Evolutionary conservation across 2,888 invertebrate genomes (phyloP), one percentile per base, ranked within the genome.

Genomic region (Drosophila barbarae): DNA sequence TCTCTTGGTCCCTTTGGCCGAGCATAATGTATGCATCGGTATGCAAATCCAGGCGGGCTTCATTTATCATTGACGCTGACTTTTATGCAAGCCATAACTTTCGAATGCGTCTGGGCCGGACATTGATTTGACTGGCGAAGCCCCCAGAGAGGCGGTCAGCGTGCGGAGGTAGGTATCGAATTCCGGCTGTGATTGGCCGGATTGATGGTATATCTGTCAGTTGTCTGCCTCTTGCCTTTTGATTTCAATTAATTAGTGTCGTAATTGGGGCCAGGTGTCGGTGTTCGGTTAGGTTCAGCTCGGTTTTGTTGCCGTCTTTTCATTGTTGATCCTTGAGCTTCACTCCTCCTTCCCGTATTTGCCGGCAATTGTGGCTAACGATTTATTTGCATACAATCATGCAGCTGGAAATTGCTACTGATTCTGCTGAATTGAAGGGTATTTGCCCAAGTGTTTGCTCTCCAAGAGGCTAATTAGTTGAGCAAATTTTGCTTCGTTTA

Each of bases 311-410:
- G 34, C 46, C 38, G 36, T 36, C 26, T 55, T 28, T 34, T 39
- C 36, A 32, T 50, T 50, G 54, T 51, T 42, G 32, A 44, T 44
- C 32, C 61, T 23, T 51, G 18, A 32, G 36, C 30, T 50, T n/a
- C 28, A 41, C 23, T 10, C 1, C 4, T 21, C n/a, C 44, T 18
- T 23, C 10, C 42, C 23, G 26, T 59, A 36, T 64, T 42, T 56
- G 52, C 57, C 32, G 51, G 55, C 56, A 57, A 59, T 69, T 64
- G 44, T n/a, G 54, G 61, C 46, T 59, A 77, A 58, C 55, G 47
- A 59, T 65, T 67, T 85, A 73, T 80, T 80, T 83, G 69, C 80
- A 74, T 80, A 72, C 66, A 77, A 79, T 85, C 85, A 85, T 60
- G 64, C 67, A 47, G 57, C 60, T 72, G 59, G 46, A 58, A 69